A percentile compares a stretch with the other conserved stretches of the same genome.
These are phyloP conservation scores for Acleris holmiana DNA, from an alignment of 2,888 invertebrate species.

Conservation along the genomic window DNA sequence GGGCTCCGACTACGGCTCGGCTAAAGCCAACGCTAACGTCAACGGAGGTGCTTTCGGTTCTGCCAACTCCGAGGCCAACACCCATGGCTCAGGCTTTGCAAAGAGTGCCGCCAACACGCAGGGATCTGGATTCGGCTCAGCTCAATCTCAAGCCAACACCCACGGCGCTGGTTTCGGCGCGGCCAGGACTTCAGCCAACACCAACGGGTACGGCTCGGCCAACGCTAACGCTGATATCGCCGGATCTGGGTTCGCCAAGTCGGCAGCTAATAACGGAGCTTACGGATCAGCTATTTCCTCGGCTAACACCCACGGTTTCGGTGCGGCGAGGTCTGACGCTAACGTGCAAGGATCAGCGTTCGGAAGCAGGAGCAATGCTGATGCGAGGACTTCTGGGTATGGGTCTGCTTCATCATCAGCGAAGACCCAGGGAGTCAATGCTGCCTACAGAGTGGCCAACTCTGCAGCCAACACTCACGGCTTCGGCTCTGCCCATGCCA, in stretches of 20 bases:
- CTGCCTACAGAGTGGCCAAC: conserved; percentile 62
- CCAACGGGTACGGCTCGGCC: conserved; percentile 53
- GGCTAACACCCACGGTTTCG: conserved; percentile 49
- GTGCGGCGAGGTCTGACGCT: conserved; percentile 44
- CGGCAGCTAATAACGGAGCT: conserved; percentile 49
- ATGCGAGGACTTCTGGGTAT: conserved; percentile 59
- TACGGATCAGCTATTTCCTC: conserved; percentile 50
- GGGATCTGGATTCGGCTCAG: conserved; percentile 42
- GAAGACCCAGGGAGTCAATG: conserved; percentile 56
- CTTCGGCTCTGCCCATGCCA: conserved; percentile 63
- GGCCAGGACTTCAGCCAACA: conserved; percentile 53
- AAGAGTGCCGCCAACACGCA: conserved; percentile 40
- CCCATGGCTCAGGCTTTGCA: conserved; percentile 37
- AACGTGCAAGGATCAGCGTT: conserved; percentile 42
- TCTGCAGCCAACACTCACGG: conserved; percentile 60
- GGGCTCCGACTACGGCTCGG: conserved; percentile 15
- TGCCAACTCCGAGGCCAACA: neutral
- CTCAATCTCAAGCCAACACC: conserved; percentile 49
- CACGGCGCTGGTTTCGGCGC: conserved; percentile 46
- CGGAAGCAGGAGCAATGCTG: conserved; percentile 54
- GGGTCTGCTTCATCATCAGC: conserved; percentile 64
- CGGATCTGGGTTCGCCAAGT: conserved; percentile 52
- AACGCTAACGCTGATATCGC: conserved; percentile 57
- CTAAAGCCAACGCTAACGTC: neutral
- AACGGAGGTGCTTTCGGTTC: neutral